Evolutionary conservation across 1,140 invertebrate genomes (phyloP).

Genomic region (Oryzaephilus surinamensis): DNA sequence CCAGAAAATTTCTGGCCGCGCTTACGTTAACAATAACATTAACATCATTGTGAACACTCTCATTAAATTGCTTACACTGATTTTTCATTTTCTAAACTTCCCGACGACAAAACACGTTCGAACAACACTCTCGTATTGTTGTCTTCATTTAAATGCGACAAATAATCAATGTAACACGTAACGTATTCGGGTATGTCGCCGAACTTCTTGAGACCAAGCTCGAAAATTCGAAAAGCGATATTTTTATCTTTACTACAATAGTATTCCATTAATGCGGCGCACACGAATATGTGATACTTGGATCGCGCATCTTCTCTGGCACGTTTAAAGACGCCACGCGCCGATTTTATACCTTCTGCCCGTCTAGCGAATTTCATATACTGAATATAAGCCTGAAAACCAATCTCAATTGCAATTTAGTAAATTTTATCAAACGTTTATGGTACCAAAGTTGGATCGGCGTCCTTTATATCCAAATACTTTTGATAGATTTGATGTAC

Average conservation of each 20-base stretch:
- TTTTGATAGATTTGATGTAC: constrained; percentile 95
- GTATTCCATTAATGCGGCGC: constrained; percentile 97
- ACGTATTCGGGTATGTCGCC: constrained; percentile 90
- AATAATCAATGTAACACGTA: constrained; percentile 91
- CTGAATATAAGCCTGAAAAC: constrained; percentile 81
- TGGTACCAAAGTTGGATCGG: constrained; percentile 91
- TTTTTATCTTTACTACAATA: constrained; percentile 99
- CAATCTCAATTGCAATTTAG: neutral
- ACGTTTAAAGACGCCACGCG: constrained; percentile 87
- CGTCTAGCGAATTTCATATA: constrained; percentile 98
- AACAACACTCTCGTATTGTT: constrained; percentile 98
- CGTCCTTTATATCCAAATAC: constrained; percentile 75
- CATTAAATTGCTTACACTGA: constrained; percentile 65
- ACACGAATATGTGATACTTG: constrained; percentile 89
- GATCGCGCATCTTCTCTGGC: constrained; percentile 83
- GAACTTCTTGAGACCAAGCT: constrained; percentile 95
- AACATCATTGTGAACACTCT: too few relatives aligned
- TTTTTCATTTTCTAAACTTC: constrained; percentile 83
- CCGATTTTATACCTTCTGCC: constrained; percentile 96
- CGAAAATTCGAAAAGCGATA: constrained; percentile 96
- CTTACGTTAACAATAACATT: too few relatives aligned
- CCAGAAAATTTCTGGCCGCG: too few relatives aligned
- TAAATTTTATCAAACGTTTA: too few relatives aligned
- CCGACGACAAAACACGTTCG: constrained; percentile 90
- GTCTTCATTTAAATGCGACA: constrained; percentile 98